phyloP scores from a whole-genome alignment of 2,888 invertebrate species.

The Dinocampus coccinellae region DNA sequence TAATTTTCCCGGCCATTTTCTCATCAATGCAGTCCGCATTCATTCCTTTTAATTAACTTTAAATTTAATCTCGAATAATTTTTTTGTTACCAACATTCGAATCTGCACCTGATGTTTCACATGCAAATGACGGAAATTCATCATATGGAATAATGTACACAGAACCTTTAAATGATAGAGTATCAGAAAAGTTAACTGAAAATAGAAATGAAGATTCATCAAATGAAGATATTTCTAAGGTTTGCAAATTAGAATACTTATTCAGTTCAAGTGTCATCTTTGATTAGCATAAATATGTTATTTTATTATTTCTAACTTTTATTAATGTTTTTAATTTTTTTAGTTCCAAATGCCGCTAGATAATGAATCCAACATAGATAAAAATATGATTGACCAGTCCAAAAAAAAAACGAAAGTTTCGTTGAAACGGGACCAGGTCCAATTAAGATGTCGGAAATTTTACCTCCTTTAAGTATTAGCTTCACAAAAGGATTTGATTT shows the following conservation, averaged over 20 bases:
- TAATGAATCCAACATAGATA: not conserved
- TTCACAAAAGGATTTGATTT: not conserved
- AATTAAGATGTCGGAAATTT: not conserved
- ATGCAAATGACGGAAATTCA: not conserved
- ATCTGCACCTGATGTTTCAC: not conserved
- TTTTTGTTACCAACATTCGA: not conserved
- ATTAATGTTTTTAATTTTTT: too few relatives aligned
- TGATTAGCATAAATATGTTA: not conserved
- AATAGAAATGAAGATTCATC: not conserved
- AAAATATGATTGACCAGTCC: not conserved
- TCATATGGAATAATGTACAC: not conserved
- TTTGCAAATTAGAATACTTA: not conserved
- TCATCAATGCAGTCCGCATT: too few relatives aligned
- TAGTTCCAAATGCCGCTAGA: not conserved
- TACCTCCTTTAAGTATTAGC: not conserved
- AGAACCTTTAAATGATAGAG: not conserved
- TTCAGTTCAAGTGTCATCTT: not conserved
- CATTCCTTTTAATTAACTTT: too few relatives aligned
- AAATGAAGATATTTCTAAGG: not conserved
- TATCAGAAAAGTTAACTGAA: not conserved
- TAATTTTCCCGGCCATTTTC: too few relatives aligned
- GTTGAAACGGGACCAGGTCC: not conserved
- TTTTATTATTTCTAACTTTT: not conserved
- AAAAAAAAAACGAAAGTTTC: too few relatives aligned
- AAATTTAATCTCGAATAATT: not conserved